Base-by-base conservation (phyloP, 2,888 invertebrate species). In the Ptychoptera contaminata region DNA sequence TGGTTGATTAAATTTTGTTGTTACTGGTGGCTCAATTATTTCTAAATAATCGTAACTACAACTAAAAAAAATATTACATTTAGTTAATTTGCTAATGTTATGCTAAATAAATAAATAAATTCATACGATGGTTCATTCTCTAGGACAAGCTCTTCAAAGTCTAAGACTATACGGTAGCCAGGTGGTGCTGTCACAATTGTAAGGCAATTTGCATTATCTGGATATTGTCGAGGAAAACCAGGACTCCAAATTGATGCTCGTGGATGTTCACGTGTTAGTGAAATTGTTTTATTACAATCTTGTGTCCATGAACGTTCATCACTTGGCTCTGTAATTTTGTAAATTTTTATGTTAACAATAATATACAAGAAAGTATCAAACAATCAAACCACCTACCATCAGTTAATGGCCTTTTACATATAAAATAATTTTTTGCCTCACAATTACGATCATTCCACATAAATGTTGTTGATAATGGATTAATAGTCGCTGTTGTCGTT, bases 391-490 rank as follows among this genome's bases (percentile, higher is more conserved):
- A 48, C 48, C 67, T 61, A 81, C 81, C 79, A 59, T 74, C 76
- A 44, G 70, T 68, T 48, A 74, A 72, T n/a, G 78, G 72, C 42
- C 73, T 68, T 61, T 84, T 80, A 60, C 86, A 86, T 32, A 86
- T 72, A 59, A 77, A 81, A 63, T 75, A 77, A 65, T 85, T 86
- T 42, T 72, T 72, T 31, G 79, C 79, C 15, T 71, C 62, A 59
- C 86, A 87, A 54, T 80, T 79, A 23, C 84, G 60, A 58, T 86
- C 85, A 59, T 87, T 87, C 86, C 86, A 86, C 74, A 77, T 81
- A 63, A 78, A 83, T 49, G 73, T 71, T 15, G 69, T 62, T 0
- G 77, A 67, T 1, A 70, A 56, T 42, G 67, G 62, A 23, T 23
- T 23, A 23, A 23, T 23, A 23, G 23, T 23, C 7, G 23, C 23